phyloP scores from a whole-genome alignment of 2,888 invertebrate species.

The Drosophila villosipedis region DNA sequence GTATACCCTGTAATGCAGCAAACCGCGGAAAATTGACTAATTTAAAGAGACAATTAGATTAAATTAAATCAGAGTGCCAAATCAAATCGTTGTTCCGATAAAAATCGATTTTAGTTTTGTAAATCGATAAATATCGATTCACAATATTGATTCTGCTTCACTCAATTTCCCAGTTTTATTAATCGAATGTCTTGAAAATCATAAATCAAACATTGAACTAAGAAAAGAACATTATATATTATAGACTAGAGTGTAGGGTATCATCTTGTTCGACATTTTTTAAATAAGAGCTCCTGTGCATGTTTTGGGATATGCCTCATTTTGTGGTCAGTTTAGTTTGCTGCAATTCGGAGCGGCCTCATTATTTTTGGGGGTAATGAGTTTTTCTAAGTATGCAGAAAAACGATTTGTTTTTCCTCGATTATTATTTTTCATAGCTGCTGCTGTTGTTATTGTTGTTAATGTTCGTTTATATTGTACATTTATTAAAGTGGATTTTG shows the following conservation, averaged over 20 bases:
- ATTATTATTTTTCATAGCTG: conserved; percentile 23
- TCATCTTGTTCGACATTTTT: not conserved
- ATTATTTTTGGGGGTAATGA: conserved; percentile 67
- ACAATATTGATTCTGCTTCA: not conserved
- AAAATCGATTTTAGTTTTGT: not conserved
- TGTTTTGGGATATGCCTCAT: conserved; percentile 3
- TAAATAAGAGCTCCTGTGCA: not conserved
- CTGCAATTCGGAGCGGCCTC: conserved; percentile 54
- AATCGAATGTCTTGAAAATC: too few species aligned
- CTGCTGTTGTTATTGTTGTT: not conserved
- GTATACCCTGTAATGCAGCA: conserved; percentile 7
- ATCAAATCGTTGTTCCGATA: not conserved
- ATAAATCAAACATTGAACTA: not conserved
- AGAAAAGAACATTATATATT: not conserved
- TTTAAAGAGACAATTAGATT: not conserved
- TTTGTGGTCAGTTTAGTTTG: conserved; percentile 35
- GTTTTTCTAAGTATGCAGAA: conserved; percentile 52
- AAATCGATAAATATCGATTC: not conserved
- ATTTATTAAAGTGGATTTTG: conserved; percentile 32
- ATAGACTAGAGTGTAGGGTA: not conserved
- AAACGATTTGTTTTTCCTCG: conserved; percentile 33
- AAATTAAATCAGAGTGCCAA: not conserved
- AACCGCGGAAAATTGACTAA: fast-evolving
- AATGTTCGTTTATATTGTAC: conserved; percentile 18
- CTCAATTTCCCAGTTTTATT: not conserved